These are phyloP conservation scores for Machimus rusticus DNA, from an alignment of 2,888 invertebrate species.

Conservation along the genomic window DNA sequence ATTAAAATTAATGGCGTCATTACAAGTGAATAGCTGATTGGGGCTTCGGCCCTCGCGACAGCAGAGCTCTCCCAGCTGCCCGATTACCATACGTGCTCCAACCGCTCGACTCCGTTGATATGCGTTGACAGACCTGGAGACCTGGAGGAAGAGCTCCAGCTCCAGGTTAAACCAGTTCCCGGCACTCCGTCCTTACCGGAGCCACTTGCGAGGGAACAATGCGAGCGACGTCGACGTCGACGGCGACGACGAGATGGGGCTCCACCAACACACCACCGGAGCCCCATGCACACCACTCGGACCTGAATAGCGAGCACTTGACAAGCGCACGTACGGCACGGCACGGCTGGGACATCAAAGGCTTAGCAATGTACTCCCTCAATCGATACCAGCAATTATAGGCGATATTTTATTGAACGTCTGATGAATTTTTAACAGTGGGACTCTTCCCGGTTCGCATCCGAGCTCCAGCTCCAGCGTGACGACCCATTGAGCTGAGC, in stretches of 20 bases:
- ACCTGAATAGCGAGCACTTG: not conserved
- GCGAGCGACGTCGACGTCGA: not conserved
- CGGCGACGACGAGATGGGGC: not conserved
- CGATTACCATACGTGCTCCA: slow-evolving; percentile 15
- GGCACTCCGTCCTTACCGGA: not conserved
- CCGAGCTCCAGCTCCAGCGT: not conserved
- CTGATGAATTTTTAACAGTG: slow-evolving; percentile 53
- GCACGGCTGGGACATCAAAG: slow-evolving; percentile 25
- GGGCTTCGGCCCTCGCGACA: not conserved
- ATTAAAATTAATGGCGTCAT: slow-evolving; percentile 49
- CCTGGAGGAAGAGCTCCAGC: not conserved
- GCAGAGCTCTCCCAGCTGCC: not conserved
- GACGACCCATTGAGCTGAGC: slow-evolving; percentile 35
- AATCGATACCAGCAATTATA: slow-evolving; percentile 54
- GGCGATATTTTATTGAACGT: slow-evolving; percentile 53
- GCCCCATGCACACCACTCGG: not conserved
- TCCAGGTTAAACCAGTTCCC: slow-evolving; percentile 20
- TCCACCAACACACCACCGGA: not conserved
- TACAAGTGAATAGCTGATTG: slow-evolving; percentile 44
- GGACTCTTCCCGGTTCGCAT: slow-evolving; percentile 34
- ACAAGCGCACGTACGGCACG: slow-evolving; percentile 14
- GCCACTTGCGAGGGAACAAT: slow-evolving; percentile 5
- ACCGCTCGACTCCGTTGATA: not conserved
- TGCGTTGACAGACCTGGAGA: slow-evolving; percentile 3
- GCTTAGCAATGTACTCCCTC: slow-evolving; percentile 45